Evolutionary conservation across 2,888 invertebrate species (phyloP), one percentile per base, ranked within the genome.

Genomic region (Ochropleura plecta): DNA sequence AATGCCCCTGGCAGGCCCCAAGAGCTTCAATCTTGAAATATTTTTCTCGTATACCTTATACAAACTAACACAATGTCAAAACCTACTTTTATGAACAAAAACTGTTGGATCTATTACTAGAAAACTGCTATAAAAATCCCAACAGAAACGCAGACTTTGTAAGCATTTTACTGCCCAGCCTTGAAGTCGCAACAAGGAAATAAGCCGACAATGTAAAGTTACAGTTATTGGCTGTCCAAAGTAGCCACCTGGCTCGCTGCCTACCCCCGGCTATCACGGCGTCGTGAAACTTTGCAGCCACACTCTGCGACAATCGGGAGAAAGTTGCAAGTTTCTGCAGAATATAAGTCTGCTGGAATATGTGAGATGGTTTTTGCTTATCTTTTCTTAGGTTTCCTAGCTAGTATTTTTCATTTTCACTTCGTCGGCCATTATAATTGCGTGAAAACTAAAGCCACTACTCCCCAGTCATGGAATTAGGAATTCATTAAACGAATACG

Each of bases 241-340:
- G 67, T 70, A 66, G 59, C 51, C 48, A 51, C 60, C 60, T 79
- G 46, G 20, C 9, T 20, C 40, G 18, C 72, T 83, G 79, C 65
- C 73, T 20, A 59, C 81, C 84, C 49, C 16, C 10, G 14, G 49
- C 53, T 51, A 40, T 59, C 73, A 57, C 48, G 16, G 46, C 79
- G n/a, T 55, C 75, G 81, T 44, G 55, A 68, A 84, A 84, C 59
- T 81, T 84, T 53, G 53, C 66, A 64, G 55, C 49, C 59, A 55
- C 60, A 48, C 57, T 63, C n/a, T 48, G 80, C 10, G 63, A 20
- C 76, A 81, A 70, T 84, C 81, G 70, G 55, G 12, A 65, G 44
- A 48, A 60, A 63, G 8, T 80, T 67, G 42, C 20, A 20, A 70
- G n/a, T 64, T 48, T 70, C 67, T 74, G 49, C 49, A 40, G 20